These are phyloP conservation scores for Hormaphis cornu DNA, from an alignment of 1,140 invertebrate species.

Conservation along the genomic window DNA sequence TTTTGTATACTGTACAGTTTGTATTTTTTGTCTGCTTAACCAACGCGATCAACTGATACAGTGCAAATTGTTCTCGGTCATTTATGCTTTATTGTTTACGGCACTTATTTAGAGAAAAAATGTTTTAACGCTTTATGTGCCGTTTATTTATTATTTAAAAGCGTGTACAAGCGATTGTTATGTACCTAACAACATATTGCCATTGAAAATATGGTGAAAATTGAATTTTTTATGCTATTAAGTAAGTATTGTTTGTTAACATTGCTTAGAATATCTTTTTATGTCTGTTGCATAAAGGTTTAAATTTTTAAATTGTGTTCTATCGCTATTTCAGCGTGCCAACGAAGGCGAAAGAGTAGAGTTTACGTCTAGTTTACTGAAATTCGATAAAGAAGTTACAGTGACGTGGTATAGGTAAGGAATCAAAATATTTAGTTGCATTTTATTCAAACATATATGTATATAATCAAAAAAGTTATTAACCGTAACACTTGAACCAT, in stretches of 20 bases:
- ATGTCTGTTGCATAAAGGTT: too few species aligned
- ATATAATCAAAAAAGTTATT: too few species aligned
- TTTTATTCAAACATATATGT: too few species aligned
- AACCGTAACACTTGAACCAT: too few species aligned
- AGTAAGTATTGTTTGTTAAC: slow-evolving; percentile 6
- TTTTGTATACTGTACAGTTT: background rate
- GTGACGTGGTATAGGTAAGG: slow-evolving; percentile 75
- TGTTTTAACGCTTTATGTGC: slow-evolving; percentile 2
- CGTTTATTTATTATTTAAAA: background rate
- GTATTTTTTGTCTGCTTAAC: too few species aligned
- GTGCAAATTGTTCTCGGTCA: background rate
- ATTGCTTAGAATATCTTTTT: too few species aligned
- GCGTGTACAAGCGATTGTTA: background rate
- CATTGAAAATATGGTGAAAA: background rate
- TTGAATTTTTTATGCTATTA: background rate
- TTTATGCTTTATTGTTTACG: background rate
- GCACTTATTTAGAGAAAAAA: background rate
- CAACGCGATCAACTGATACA: too few species aligned
- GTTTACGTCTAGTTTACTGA: slow-evolving; percentile 61
- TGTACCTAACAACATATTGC: background rate
- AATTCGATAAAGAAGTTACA: slow-evolving; percentile 63
- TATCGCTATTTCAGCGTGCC: slow-evolving; percentile 14
- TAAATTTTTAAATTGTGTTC: background rate
- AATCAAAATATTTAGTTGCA: background rate
- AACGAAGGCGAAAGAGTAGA: slow-evolving; percentile 47